phyloP scores from a whole-genome alignment of 2,113 vertebrate species.

The Aldabrachelys gigantea region DNA sequence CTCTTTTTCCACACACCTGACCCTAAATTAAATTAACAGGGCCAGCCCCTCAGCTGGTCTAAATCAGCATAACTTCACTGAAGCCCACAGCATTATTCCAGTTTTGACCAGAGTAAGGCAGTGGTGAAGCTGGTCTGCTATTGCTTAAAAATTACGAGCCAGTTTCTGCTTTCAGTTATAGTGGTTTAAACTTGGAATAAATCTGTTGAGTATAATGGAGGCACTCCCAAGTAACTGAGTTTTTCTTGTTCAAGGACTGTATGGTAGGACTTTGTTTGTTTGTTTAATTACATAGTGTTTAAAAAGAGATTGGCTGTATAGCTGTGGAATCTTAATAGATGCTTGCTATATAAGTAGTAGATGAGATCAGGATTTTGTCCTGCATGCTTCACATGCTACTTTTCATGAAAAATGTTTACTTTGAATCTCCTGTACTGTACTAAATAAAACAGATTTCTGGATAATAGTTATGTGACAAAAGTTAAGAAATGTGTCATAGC shows the following conservation, averaged over 20 bases:
- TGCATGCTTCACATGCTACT: neutral
- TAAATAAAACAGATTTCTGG: neutral
- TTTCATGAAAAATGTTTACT: neutral
- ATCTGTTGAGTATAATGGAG: neutral
- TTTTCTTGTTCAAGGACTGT: neutral
- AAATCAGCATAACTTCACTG: neutral
- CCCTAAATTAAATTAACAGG: neutral
- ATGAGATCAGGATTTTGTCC: neutral
- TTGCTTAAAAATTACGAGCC: accelerated
- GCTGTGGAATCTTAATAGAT: neutral
- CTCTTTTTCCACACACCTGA: neutral
- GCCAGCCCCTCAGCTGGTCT: neutral
- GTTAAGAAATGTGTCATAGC: constrained; percentile 8
- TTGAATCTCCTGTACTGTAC: neutral
- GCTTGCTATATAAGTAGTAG: neutral
- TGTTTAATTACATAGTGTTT: neutral
- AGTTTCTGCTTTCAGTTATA: accelerated
- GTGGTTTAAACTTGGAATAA: neutral
- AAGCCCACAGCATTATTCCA: neutral
- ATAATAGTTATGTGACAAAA: constrained; percentile 9
- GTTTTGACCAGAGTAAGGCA: neutral
- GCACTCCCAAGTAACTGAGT: accelerated
- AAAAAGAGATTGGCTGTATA: neutral
- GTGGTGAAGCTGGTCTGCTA: accelerated
- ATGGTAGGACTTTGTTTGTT: neutral